Evolutionary conservation across 2,797 vertebrate species (phyloP).

Genomic region (Nannoperca australis): DNA sequence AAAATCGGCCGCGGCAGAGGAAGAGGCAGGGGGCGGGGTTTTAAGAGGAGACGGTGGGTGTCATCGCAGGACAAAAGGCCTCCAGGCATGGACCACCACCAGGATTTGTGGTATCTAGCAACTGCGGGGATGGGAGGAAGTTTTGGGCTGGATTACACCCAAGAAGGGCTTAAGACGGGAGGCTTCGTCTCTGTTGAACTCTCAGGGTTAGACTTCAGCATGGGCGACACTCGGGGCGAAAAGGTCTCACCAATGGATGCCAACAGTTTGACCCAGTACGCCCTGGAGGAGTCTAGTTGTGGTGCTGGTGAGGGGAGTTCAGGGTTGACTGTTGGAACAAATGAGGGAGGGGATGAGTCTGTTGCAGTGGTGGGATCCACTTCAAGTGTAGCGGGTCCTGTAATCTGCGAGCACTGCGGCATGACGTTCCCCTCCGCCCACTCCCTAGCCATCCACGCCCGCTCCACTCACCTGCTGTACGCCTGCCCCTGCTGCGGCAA

Average conservation of each 20-base stretch:
- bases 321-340: constrained; percentile 66
- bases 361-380: constrained; percentile 88
- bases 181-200: constrained; percentile 84
- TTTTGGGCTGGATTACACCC: constrained; percentile 77
- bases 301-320: constrained; percentile 72
- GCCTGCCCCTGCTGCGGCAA: constrained; percentile 95
- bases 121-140: constrained; percentile 73
- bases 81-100: constrained; percentile 59
- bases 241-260: constrained; percentile 61
- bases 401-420: constrained; percentile 92
- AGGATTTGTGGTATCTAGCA: constrained; percentile 82
- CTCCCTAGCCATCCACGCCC: constrained; percentile 90
- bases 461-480: constrained; percentile 91
- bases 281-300: constrained; percentile 65
- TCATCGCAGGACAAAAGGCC: constrained; percentile 78
- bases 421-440: constrained; percentile 92
- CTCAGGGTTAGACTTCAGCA: constrained; percentile 83
- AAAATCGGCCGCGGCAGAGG: constrained; percentile 69
- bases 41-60: constrained; percentile 78
- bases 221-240: constrained; percentile 71
- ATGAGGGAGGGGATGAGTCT: constrained; percentile 83
- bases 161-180: constrained; percentile 76
- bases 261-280: constrained; percentile 66
- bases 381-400: constrained; percentile 81
- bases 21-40: constrained; percentile 77